Base-by-base conservation (phyloP, 2,797 vertebrate genomes). In the Pipistrellus nathusii region DNA sequence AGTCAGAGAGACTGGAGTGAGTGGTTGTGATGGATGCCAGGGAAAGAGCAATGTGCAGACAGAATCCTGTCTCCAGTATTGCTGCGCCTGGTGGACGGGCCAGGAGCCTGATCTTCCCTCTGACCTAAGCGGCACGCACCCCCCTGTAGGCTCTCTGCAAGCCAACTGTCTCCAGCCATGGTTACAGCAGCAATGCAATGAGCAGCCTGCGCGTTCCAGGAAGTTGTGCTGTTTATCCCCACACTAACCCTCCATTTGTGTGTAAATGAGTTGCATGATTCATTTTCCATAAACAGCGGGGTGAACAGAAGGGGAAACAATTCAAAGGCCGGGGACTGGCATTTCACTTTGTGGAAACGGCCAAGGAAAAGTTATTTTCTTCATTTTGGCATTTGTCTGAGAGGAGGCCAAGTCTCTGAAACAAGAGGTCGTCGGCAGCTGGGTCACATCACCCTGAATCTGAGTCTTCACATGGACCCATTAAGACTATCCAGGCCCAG, bases 241-340 rank as follows among this genome's bases (percentile, higher is more conserved):
- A 92, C 53, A 80, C 94, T 90, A 44, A 93, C 87, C 97, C 96
- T 94, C 88, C 91, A 35, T 94, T 94, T 94, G 94, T 97, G 83
- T 91, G 73, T 57, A 95, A 97, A 93, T 78, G 90, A 97, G 95
- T 90, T 64, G 32, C 91, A 77, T 93, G 83, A 95, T 92, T 98
- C 93, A 95, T 96, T 97, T 97, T 95, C 96, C 96, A 96, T 96
- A 97, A 97, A 96, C 93, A 93, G 92, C 84, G 21, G 83, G 93
- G 86, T 94, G 92, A 91, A 83, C 89, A 96, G 91, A 95, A 93
- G 87, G 82, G 91, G 75, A 5, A 93, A 91, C 76, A 91, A 69
- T 92, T 91, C 64, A 69, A 92, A 93, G 72, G 53, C 93, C 73
- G 17, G 38, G n/a, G 91, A 78, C 94, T 94, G 93, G 77, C 94